Base-by-base conservation (phyloP, 2,113 vertebrate species). In the Sinosuthora webbiana region DNA sequence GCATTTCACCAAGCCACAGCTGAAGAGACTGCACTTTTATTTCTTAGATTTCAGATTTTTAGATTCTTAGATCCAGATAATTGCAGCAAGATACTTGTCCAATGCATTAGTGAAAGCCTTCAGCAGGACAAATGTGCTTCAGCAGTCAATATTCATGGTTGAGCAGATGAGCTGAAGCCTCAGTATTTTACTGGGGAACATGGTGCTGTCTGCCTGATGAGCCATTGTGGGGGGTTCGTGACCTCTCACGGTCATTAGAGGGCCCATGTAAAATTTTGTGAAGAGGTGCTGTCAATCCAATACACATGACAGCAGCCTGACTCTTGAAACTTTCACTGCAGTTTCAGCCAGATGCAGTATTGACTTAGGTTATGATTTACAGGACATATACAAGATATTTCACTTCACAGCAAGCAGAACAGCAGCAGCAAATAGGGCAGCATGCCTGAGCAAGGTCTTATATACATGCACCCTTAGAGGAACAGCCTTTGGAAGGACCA, bases 291-390 rank as follows among this genome's bases (percentile, higher is more conserved):
- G 57, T 67, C 87, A 88, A 45, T 80, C 42, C 33, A 47, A 5
- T 47, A 63, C 8, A 50, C 85, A 70, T 69, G 49, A 74, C 55
- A 64, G n/a, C 76, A 93, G 50, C 70, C 28, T 35, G 31, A 47
- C 52, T 93, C 55, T 57, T 50, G 68, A 52, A 83, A 57, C 37
- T 81, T 79, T 77, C 63, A 6, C n/a, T 71, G 75, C 76, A 60
- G 64, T 59, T 92, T 83, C 88, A 92, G 59, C 60, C 3, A 21
- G 59, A 67, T 88, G 82, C 75, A 31, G 78, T 47, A 55, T 74
- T 86, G 79, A 86, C 75, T 59, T 52, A 42, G 20, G 10, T 75
- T 74, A 42, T 95, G 92, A 93, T 95, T 93, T 95, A 90, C 85
- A 68, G 79, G 75, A 41, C 47, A 59, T 59, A 63, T 81, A 52